Base-by-base conservation (phyloP, 2,113 vertebrate species). In the Ursus arctos region DNA sequence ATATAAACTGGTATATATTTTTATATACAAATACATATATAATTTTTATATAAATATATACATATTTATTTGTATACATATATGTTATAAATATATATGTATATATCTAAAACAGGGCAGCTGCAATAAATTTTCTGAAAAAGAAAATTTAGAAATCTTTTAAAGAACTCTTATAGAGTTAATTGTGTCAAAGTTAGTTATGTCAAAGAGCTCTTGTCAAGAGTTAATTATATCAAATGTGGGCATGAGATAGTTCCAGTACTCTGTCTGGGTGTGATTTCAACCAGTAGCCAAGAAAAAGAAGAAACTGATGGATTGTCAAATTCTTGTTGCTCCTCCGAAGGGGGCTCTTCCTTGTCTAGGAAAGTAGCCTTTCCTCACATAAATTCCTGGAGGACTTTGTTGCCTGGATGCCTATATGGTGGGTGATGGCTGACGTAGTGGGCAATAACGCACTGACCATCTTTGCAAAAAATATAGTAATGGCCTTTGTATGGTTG, bases 371-470 rank as follows among this genome's bases (percentile, higher is more conserved):
- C 1, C 40, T 95, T 95, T 86, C 22, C 19, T 84, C 67, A 81
- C 7, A 26, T 84, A 61, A 95, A 81, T 92, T 49, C 55, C n/a
- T 55, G 76, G 88, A 96, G 47, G 31, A 90, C 47, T 96, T 26
- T 76, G 40, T 81, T 92, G 36, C 47, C 57, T 55, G 10, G 51
- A 53, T 84, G n/a, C 93, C 36, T 76, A 7, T 33, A 1, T 40
- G 31, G 11, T 22, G 2, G 18, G 16, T 55, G 92, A 77, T 92
- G 65, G 82, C 61, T 93, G 80, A 22, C n/a, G 10, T 43, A 71
- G 69, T 59, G 10, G 51, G n/a, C 63, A 88, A 59, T 59, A 87
- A 77, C 16, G 40, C 36, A 71, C 16, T 0, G 7, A 49, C 83
- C 40, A 26, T 80, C 55, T 93, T 71, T 95, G 76, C 28, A 59